Base-by-base conservation (phyloP, 2,113 vertebrate genomes). In the Carollia perspicillata region DNA sequence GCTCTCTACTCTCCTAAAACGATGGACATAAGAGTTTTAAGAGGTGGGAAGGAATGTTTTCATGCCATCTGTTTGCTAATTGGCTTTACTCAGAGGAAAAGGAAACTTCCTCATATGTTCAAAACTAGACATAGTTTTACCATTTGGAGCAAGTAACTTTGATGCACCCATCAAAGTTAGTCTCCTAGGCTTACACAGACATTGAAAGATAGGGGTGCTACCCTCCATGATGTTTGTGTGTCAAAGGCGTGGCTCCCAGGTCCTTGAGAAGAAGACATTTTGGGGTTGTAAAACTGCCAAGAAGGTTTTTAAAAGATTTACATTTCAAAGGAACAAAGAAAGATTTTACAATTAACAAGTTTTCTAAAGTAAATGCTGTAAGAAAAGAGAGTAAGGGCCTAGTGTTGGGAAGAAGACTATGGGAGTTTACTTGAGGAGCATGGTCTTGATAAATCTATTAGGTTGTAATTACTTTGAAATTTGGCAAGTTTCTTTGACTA, bases 271-370 rank as follows among this genome's bases (percentile, higher is more conserved):
- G 55, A 80, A 71, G 33, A 69, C 47, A 33, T 71, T 84, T 93
- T 16, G 68, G 35, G 14, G 30, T 42, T 93, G 11, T 84, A 84
- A 89, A 84, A 58, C 60, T 74, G 28, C 12, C 28, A 74, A 86
- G 77, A 83, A 78, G 53, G 30, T 89, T 95, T 85, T 42, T 11
- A 16, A 75, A 88, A 80, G n/a, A 97, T 90, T 94, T 94, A 37
- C 53, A 89, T 97, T 77, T 93, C 72, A 93, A 86, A 97, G 86
- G 68, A 95, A 7, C 20, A 51, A 71, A 68, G n/a, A 81, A 78
- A 55, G 40, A 83, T 63, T 93, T 95, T 94, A 83, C 44, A 96
- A 68, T 93, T 66, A 89, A 89, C n/a, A 95, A 58, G 51, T 92
- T 95, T 93, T 84, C 84, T 90, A 75, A 92, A 79, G 69, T 23